These are phyloP conservation scores for Drosophila buzzatii DNA, from an alignment of 2,888 invertebrate genomes.

Conservation along the genomic window DNA sequence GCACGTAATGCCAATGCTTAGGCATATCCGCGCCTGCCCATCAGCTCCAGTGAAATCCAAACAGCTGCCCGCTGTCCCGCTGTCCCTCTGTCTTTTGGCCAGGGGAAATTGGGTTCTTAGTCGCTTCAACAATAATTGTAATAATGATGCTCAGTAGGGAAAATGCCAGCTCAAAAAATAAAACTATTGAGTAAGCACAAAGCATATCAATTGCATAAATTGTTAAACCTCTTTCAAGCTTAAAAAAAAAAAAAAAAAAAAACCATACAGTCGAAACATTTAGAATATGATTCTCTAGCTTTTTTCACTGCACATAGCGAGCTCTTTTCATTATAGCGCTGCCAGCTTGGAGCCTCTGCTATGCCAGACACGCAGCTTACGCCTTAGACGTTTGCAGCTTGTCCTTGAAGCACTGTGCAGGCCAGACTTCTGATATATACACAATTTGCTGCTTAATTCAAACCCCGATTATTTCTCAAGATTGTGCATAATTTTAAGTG, in stretches of 20 bases:
- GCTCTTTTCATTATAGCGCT: no score
- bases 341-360: not conserved
- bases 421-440: not conserved
- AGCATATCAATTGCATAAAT: not conserved
- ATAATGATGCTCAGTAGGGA: slow-evolving; percentile 32
- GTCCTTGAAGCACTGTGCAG: slow-evolving; percentile 11
- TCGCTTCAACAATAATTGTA: slow-evolving; percentile 36
- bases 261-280: no score
- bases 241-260: no score
- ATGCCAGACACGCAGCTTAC: not conserved
- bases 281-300: no score
- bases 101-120: slow-evolving; percentile 47
- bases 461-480: not conserved
- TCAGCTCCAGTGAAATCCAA: slow-evolving; percentile 57
- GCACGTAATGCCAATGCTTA: slow-evolving; percentile 73
- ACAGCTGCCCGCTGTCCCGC: slow-evolving; percentile 29
- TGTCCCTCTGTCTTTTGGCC: not conserved
- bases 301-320: no score
- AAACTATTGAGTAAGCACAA: not conserved
- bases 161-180: not conserved
- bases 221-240: no score
- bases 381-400: not conserved
- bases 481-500: slow-evolving; percentile 31
- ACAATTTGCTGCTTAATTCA: slow-evolving; percentile 11
- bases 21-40: slow-evolving; percentile 61